Conservation (phyloP, 2,113 vertebrate genomes). For the Numenius arquata region DNA sequence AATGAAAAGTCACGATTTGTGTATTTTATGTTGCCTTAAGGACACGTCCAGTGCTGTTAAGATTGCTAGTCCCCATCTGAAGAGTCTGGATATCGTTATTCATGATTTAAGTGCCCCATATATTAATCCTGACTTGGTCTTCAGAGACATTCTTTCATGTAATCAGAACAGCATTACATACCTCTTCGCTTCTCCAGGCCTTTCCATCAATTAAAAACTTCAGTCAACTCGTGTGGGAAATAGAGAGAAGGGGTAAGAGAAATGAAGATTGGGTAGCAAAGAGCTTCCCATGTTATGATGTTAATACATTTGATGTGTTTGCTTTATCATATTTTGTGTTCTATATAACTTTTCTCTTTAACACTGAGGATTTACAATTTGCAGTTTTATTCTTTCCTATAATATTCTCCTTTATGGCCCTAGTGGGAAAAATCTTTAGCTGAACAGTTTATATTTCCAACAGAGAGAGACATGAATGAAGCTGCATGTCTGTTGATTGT, state of each 20-base stretch:
- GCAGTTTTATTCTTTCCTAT: not conserved
- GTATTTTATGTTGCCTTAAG: conserved; percentile 28
- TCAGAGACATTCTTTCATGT: not conserved
- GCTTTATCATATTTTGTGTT: not conserved
- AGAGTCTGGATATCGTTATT: not conserved
- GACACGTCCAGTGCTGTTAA: not conserved
- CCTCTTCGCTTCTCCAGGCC: not conserved
- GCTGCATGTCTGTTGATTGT: not conserved
- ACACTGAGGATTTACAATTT: not conserved
- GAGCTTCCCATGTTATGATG: not conserved
- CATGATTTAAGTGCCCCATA: conserved; percentile 18
- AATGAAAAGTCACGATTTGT: conserved; percentile 29
- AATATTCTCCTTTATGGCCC: not conserved
- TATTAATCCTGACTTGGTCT: not conserved
- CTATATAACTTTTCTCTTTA: not conserved
- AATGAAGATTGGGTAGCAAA: not conserved
- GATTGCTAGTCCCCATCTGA: not conserved
- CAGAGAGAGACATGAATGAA: not conserved
- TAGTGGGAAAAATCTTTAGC: not conserved
- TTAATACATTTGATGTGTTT: not conserved
- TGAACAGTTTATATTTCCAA: not conserved
- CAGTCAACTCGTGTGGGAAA: not conserved
- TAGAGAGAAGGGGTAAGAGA: not conserved
- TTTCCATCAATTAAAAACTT: conserved; percentile 2
- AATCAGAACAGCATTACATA: not conserved